Percentiles rank a stretch among this genome's conserved stretches.
Conservation (phyloP, 2,888 invertebrate genomes). For the Dioctria linearis region DNA sequence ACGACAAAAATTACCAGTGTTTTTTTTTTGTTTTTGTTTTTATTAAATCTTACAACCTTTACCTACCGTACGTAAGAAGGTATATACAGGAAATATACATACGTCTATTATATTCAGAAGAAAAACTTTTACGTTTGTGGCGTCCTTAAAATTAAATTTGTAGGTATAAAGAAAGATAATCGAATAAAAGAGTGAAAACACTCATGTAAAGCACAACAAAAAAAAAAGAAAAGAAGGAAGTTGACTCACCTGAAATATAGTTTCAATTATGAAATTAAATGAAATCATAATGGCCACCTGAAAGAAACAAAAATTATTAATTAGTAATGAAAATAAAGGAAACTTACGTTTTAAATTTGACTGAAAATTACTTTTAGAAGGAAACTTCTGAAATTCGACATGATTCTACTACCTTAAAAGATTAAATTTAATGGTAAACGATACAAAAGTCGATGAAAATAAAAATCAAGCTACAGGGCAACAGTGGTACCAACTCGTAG, state of each 20-base stretch:
- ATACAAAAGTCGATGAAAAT: conserved; percentile 18
- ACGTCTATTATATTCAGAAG: too few relatives aligned
- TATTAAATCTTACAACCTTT: too few relatives aligned
- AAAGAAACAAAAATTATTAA: conserved; percentile 48
- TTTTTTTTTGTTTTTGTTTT: too few relatives aligned
- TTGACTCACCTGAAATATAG: conserved; percentile 42
- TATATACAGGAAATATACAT: too few relatives aligned
- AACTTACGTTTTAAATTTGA: conserved; percentile 45
- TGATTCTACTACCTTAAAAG: conserved; percentile 10
- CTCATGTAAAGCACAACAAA: neutral
- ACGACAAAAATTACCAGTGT: too few relatives aligned
- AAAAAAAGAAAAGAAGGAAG: conserved; percentile 11
- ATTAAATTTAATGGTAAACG: conserved; percentile 18
- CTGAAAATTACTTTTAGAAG: conserved; percentile 49
- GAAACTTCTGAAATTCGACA: conserved; percentile 44
- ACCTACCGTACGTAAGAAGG: too few relatives aligned
- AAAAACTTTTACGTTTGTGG: too few relatives aligned
- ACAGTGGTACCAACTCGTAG: conserved; percentile 51
- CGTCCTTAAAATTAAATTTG: too few relatives aligned
- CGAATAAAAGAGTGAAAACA: too few relatives aligned
- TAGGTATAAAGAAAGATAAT: too few relatives aligned
- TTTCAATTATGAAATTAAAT: conserved; percentile 42
- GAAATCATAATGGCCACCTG: conserved; percentile 47
- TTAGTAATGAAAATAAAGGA: conserved; percentile 48
- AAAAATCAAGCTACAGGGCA: conserved; percentile 43